Base-by-base conservation (phyloP, 2,113 vertebrate genomes). In the Oenanthe melanoleuca region DNA sequence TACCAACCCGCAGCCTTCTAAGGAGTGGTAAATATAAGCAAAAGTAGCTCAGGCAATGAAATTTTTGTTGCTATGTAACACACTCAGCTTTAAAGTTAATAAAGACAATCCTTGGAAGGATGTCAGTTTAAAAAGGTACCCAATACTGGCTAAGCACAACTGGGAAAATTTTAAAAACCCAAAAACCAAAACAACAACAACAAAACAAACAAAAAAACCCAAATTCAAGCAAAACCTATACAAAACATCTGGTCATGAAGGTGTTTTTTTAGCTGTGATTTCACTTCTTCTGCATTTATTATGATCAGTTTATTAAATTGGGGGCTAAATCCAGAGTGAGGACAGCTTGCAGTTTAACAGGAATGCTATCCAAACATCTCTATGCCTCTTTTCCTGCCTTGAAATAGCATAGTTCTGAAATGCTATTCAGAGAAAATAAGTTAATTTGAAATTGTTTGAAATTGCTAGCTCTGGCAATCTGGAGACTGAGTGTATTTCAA, bases 401-500 rank as follows among this genome's bases (percentile, higher is more conserved):
- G n/a, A 50, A 86, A 66, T 74, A 73, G 38, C 34, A 60, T 31
- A 45, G 42, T 45, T 93, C 45, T 65, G 64, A 92, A 82, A 92
- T 40, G 50, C 45, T 74, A 5, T 80, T 94, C 44, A 90, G 73
- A 82, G n/a, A 69, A 77, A 93, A 91, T 13, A 73, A 50, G 38
- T 50, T 83, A 77, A 80, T 94, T 80, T 88, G 86, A 92, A 88
- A 83, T 83, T 22, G 22, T 88, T 83, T 83, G 91, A 83, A 86
- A 93, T 80, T 57, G 6, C 52, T 80, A 26, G 10, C 22, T 90
- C 59, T 59, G 72, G 33, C 59, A 96, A 66, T 86, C 79, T 88
- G 67, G 44, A 90, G 26, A 88, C 26, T 0, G n/a, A 61, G 31
- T 50, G 22, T 70, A 66, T 83, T 94, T 92, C 86, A 86, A 60